Percentiles rank a stretch among this genome's conserved stretches.
These are phyloP conservation scores for Anableps anableps DNA, from an alignment of 2,797 vertebrate genomes.

Conservation along the genomic window DNA sequence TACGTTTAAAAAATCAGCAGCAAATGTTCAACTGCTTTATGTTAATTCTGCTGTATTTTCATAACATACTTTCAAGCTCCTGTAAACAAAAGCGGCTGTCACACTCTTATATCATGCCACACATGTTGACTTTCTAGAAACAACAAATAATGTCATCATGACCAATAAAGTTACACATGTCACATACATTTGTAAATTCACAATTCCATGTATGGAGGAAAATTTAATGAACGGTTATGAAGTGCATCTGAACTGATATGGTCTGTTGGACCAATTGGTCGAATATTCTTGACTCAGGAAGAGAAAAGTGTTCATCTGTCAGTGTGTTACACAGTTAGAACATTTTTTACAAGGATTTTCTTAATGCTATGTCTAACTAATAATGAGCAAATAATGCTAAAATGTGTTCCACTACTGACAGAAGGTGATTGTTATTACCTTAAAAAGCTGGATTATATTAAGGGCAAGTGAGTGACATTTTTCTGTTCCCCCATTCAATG, in stretches of 20 bases:
- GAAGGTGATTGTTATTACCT: no score
- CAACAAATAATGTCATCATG: not conserved
- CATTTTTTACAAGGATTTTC: not conserved
- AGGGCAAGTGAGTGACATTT: no score
- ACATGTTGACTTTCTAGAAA: not conserved
- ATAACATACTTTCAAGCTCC: not conserved
- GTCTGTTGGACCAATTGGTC: not conserved
- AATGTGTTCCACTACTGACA: no score
- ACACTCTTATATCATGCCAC: not conserved
- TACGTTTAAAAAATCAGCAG: not conserved
- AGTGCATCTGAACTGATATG: not conserved
- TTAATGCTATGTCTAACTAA: not conserved
- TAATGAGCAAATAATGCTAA: not conserved
- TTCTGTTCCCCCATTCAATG: no score
- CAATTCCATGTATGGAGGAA: not conserved
- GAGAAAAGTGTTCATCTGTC: not conserved
- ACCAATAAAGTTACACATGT: no score
- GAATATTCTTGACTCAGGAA: not conserved
- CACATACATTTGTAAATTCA: not conserved
- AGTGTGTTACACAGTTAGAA: not conserved
- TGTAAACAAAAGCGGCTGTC: not conserved
- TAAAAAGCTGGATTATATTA: no score
- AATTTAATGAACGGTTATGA: not conserved
- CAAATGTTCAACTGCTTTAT: not conserved
- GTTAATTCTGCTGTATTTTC: not conserved